Percentiles rank a stretch among this genome's conserved stretches.
These are phyloP conservation scores for Monoplex corrugatus DNA, from an alignment of 2,888 invertebrate genomes.

Conservation along the genomic window DNA sequence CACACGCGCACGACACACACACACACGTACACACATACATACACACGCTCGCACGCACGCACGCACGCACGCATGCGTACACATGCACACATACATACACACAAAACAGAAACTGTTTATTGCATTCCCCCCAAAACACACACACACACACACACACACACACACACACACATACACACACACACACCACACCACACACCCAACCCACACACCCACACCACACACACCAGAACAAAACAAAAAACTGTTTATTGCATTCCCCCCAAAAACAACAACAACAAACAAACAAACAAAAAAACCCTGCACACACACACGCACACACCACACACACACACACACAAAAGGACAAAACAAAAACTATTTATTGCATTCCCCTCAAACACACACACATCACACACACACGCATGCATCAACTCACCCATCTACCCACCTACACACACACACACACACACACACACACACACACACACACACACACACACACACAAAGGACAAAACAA, in stretches of 20 bases:
- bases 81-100: background rate
- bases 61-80: background rate
- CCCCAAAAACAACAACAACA: background rate
- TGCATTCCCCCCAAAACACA: no score
- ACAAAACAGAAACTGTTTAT: no score
- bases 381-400: background rate
- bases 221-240: background rate
- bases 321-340: background rate
- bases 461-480: constrained; percentile 13
- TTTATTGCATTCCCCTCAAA: no score
- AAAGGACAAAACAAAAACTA: background rate
- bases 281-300: background rate
- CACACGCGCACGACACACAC: no score
- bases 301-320: background rate
- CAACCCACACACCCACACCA: background rate
- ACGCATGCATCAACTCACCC: no score
- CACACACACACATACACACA: background rate
- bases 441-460: background rate
- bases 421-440: background rate
- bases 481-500: background rate
- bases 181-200: background rate
- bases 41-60: background rate
- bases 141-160: background rate
- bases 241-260: background rate
- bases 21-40: background rate